Base-by-base conservation (phyloP, 2,113 vertebrate species). In the Chelonoidis abingdonii region DNA sequence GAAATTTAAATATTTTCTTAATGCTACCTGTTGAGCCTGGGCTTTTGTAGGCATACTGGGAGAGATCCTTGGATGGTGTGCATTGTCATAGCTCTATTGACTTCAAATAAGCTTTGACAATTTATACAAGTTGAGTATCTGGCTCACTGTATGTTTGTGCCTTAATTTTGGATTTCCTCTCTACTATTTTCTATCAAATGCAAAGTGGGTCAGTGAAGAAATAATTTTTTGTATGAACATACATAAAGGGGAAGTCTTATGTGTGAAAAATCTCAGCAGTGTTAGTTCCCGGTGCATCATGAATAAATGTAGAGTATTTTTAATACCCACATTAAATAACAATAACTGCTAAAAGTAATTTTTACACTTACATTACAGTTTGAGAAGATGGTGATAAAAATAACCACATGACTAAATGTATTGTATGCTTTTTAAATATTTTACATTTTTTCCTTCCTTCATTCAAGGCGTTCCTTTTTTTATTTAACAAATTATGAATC, bases 11-110 rank as follows among this genome's bases (percentile, higher is more conserved):
- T 4, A 2, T 89, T 83, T 88, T 59, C 79, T 83, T 21, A 24
- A 1, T 31, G 22, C 1, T n/a, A 1, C 83, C 10, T 78, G 0
- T 4, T 54, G 54, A 47, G 13, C 2, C 2, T 1, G 6, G 47
- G 9, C 1, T 35, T 90, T 54, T 75, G 22, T 44, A 1, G 27
- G 13, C 1, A 38, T 59, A 12, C 3, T 53, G 75, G 59, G 5
- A 2, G 14, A 52, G 47, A 35, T 75, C 5, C 12, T 57, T 49
- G 83, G 41, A 27, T 83, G 31, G 31, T 72, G 82, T 84, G 5
- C 9, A 82, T 41, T 84, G 59, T 59, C 10, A 38, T 89, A 49
- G 27, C 54, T 84, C n/a, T 22, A 0, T 2, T 69, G 35, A 38
- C 62, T 89, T 80, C 82, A 35, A 21, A 69, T 29, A 57, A 38